Evolutionary conservation across 1,140 invertebrate species (phyloP), one percentile per base, ranked within the genome.

Genomic region (Brachionus rotundiformis): DNA sequence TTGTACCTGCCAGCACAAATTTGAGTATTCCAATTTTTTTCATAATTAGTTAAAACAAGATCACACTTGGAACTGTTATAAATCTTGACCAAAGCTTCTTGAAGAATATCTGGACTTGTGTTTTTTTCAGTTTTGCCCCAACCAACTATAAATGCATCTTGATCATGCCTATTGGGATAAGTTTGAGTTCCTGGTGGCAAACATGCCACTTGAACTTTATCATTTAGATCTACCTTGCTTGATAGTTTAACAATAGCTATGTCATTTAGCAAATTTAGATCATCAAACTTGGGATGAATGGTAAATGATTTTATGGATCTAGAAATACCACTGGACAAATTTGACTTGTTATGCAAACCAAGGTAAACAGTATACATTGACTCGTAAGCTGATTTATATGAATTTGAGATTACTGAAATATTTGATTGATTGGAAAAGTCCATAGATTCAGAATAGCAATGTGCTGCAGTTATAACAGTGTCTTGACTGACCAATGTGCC

Each of bases 301-400:
- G 19, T 71, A 71, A 71, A 71, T 16, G 33, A 71, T 31, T 19
- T 77, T 10, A 77, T 3, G 8, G 31, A 13, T 6, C 19, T 36
- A 23, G 29, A 36, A 6, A 36, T 5, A 19, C 11, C 39, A 27
- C 23, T 29, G 16, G 27, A 47, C 10, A 54, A 4, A 54, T 54
- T 19, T 8, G 19, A 19, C 8, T 54, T 54, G 47, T 75, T 39
- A 33, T 75, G 71, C 13, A 44, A 75, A 49, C 75, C 75, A 27
- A 77, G 41, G n/a, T 77, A 77, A 29, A 77, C 25, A 16, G 44
- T 77, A 23, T 77, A 77, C 44, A 59, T 59, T 13, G 75, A 54
- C 25, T 47, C 75, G 6, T 47, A 47, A n/a, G 75, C 29, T 7
- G 75, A 19, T 49, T 49, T n/a, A 19, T 27, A 77, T 6, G n/a